These are phyloP conservation scores for Ciona savignyi DNA, from an alignment of 23 tunicate species.

Conservation along the genomic window DNA sequence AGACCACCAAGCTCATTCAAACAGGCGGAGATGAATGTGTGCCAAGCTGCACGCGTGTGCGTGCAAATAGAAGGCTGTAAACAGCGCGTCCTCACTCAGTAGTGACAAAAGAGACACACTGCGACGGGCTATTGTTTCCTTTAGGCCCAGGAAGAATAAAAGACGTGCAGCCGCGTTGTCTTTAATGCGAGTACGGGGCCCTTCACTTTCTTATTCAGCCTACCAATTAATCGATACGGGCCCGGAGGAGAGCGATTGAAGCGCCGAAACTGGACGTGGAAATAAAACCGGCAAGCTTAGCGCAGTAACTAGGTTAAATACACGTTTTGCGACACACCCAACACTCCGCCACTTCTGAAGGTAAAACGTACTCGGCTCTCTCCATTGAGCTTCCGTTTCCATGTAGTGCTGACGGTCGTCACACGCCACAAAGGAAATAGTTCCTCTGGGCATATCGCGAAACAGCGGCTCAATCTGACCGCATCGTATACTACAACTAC, in stretches of 20 bases:
- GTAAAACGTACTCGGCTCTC: too few species aligned
- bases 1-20: neutral
- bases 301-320: neutral
- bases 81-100: neutral
- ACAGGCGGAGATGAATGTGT: neutral
- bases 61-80: neutral
- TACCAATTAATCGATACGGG: neutral
- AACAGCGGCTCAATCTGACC: too few species aligned
- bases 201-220: neutral
- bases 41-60: neutral
- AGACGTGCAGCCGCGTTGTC: too few species aligned
- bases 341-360: too few species aligned
- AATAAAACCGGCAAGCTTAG: neutral
- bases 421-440: neutral
- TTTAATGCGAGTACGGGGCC: neutral
- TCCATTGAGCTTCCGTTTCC: neutral
- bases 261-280: neutral
- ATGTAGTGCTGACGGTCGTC: neutral
- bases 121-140: neutral
- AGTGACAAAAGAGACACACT: neutral
- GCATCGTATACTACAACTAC: too few species aligned
- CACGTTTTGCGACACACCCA: neutral
- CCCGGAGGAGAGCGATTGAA: neutral
- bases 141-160: neutral
- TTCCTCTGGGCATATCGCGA: neutral